Evolutionary conservation across 2,888 invertebrate species (phyloP), one percentile per base, ranked within the genome.

Genomic region (Nyleta sp.): DNA sequence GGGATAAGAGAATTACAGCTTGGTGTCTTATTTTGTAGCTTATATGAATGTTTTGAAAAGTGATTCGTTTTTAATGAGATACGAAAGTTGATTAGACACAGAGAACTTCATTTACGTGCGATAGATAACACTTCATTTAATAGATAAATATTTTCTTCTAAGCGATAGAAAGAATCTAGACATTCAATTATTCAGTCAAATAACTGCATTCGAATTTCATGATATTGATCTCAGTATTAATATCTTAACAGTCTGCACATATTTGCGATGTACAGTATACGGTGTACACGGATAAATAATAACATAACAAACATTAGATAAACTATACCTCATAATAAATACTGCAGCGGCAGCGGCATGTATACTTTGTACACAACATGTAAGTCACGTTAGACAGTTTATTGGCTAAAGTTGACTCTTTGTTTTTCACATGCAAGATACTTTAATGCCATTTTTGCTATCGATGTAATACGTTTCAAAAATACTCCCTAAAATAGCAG

Each of bases 261-360:
- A 24, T 35, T 44, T 15, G 8, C 10, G 5, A n/a, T 22, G 28
- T 40, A 48, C 8, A 28, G 17, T 22, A 38, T 40, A 48, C 8
- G 18, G 0, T 55, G 38, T 55, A 17, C 20, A 35, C 22, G 33
- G n/a, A 22, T 38, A 53, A 48, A 68, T 57, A 48, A 38, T 68
- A 44, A 68, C 11, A 38, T 24, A 38, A 38, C 20, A 68, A 57
- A 68, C 38, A 57, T 48, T 40, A 42, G 42, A 31, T 48, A 57
- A 68, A 59, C 57, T 57, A 59, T 70, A 70, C 15, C 18, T 15
- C 50, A 59, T 42, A 24, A 59, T 70, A 59, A 59, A 70, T 70
- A 70, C 28, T 59, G 50, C 18, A 57, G 13, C 11, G 17, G 7
- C 35, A 46, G 35, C 44, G 5, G 20, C 33, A 4, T 17, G 11